These are phyloP conservation scores for Dissostichus mawsoni DNA, from an alignment of 2,113 vertebrate species.

Conservation along the genomic window DNA sequence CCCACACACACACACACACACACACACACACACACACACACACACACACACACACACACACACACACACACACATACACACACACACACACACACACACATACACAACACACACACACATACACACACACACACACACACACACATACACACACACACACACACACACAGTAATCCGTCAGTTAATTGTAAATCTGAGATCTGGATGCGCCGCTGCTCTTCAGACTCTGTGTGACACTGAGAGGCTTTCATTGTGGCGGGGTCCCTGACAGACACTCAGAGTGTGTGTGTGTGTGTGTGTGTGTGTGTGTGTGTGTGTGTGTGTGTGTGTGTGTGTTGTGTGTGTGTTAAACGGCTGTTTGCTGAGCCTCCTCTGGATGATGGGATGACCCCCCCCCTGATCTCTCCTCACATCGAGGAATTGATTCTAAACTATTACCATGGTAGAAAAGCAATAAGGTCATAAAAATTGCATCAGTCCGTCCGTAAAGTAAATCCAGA, in stretches of 20 bases:
- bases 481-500: constrained; percentile 96
- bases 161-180: background rate
- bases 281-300: constrained; percentile 53
- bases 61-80: background rate
- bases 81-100: background rate
- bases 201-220: too few relatives aligned
- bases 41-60: background rate
- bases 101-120: background rate
- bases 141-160: too few relatives aligned
- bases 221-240: background rate
- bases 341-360: constrained; percentile 78
- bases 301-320: too few relatives aligned
- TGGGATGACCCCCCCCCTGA: constrained; percentile 99
- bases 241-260: constrained; percentile 51
- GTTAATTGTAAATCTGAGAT: too few relatives aligned
- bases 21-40: background rate
- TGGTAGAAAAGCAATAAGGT: constrained; percentile 99
- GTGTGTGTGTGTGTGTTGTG: too few relatives aligned
- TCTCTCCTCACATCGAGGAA: constrained; percentile 99
- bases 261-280: constrained; percentile 52
- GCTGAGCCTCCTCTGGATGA: constrained; percentile 90
- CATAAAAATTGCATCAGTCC: constrained; percentile 99
- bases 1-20: background rate
- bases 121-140: too few relatives aligned
- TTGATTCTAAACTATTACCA: constrained; percentile 99